phyloP scores from a whole-genome alignment of 2,113 vertebrate genomes.

The Bos indicus region DNA sequence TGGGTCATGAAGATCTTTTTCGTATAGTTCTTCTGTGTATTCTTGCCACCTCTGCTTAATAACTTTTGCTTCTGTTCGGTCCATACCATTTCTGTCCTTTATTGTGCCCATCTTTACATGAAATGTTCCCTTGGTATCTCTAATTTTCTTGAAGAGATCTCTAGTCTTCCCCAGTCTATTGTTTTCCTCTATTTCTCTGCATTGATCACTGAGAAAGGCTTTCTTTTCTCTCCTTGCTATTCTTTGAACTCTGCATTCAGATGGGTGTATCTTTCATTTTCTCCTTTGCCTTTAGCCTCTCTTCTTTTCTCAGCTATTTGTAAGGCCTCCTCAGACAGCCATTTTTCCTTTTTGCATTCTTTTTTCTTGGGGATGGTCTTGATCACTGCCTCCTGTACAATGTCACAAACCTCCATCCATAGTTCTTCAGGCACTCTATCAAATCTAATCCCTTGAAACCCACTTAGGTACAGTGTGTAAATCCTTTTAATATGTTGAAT shows the following conservation, averaged over 20 bases:
- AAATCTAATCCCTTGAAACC: not conserved
- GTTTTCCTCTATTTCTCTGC: not conserved
- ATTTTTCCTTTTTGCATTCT: not conserved
- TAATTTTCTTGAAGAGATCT: not conserved
- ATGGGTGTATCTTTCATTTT: not conserved
- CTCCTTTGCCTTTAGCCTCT: not conserved
- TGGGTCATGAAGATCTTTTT: not conserved
- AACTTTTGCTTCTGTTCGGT: not conserved
- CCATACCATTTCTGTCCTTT: not conserved
- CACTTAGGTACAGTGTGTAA: too few relatives aligned
- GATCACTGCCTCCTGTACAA: not conserved
- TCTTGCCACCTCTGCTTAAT: not conserved
- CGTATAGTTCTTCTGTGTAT: not conserved
- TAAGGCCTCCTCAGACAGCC: not conserved
- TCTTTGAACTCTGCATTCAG: not conserved
- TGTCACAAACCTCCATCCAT: not conserved
- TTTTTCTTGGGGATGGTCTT: not conserved
- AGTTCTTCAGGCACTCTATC: not conserved
- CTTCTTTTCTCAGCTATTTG: not conserved
- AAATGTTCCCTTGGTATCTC: not conserved
- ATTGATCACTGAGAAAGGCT: not conserved
- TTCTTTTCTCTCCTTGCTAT: not conserved
- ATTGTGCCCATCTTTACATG: not conserved
- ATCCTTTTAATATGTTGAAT: not conserved
- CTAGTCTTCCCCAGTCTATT: not conserved